Conservation (phyloP, 2,888 invertebrate genomes). For the Heliconius ethilla region DNA sequence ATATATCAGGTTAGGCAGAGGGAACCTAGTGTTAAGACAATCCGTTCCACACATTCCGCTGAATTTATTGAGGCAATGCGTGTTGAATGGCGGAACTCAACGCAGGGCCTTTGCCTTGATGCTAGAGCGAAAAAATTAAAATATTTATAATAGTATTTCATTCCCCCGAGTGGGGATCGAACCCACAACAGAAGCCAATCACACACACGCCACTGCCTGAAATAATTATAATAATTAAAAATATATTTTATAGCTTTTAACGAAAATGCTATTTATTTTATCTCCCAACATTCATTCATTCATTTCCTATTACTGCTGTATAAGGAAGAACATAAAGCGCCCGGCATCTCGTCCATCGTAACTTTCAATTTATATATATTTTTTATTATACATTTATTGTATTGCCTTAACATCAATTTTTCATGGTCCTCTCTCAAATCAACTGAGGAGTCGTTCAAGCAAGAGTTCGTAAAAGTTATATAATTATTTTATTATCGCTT, state of each 20-base stretch:
- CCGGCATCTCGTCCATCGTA: slow-evolving; percentile 33
- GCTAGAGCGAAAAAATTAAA: too few relatives aligned
- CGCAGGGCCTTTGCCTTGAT: too few relatives aligned
- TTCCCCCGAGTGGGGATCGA: too few relatives aligned
- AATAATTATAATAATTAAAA: too few relatives aligned
- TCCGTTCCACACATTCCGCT: too few relatives aligned
- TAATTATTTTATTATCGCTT: slow-evolving; percentile 7
- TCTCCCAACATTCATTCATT: slow-evolving; percentile 19
- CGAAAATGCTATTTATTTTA: slow-evolving; percentile 16
- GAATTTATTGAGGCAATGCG: too few relatives aligned
- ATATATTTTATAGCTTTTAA: not conserved
- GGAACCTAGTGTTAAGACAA: too few relatives aligned
- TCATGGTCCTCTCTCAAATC: slow-evolving; percentile 27
- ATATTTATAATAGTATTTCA: too few relatives aligned
- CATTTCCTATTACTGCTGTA: slow-evolving; percentile 28
- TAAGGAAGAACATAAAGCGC: slow-evolving; percentile 30
- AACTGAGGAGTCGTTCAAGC: not conserved
- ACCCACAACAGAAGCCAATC: too few relatives aligned
- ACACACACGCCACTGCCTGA: too few relatives aligned
- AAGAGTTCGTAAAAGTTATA: slow-evolving; percentile 17
- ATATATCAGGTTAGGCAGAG: not conserved
- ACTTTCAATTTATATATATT: slow-evolving; percentile 37
- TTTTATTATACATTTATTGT: slow-evolving; percentile 36
- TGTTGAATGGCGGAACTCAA: too few relatives aligned
- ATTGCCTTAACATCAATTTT: slow-evolving; percentile 35